phyloP scores from a whole-genome alignment of 35 echinoderm and acorn worm species.

The Stichopus chloronotus region DNA sequence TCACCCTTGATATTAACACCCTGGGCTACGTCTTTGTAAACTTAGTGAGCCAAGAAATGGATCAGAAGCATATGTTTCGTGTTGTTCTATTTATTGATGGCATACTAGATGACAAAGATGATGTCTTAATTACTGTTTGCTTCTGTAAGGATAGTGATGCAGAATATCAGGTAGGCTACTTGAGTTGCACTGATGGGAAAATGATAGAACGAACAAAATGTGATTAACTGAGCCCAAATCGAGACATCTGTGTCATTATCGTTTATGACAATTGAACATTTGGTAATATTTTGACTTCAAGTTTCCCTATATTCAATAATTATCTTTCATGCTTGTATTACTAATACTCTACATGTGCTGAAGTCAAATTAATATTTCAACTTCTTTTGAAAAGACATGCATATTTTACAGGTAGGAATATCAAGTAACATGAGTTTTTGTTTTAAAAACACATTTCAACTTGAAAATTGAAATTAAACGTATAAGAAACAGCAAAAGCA shows the following conservation, averaged over 20 bases:
- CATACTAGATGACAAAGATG: constrained; percentile 20
- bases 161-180: neutral
- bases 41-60: constrained; percentile 25
- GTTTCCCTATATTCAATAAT: neutral
- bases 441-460: too few relatives aligned
- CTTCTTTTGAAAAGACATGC: too few relatives aligned
- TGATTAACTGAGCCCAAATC: neutral
- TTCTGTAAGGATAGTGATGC: constrained; percentile 30
- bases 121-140: constrained; percentile 21
- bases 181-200: too few relatives aligned
- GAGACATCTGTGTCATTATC: neutral
- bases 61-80: constrained; percentile 10
- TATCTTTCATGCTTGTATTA: neutral
- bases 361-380: neutral
- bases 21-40: constrained; percentile 21
- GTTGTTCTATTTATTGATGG: constrained; percentile 23
- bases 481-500: too few relatives aligned
- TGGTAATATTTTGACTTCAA: neutral
- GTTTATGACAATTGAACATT: neutral
- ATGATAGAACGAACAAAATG: too few relatives aligned
- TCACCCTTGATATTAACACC: constrained; percentile 11
- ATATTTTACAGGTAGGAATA: too few relatives aligned
- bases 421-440: too few relatives aligned
- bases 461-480: too few relatives aligned
- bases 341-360: neutral